These are phyloP conservation scores for Tortricodes alternella DNA, from an alignment of 2,888 invertebrate genomes.

Conservation along the genomic window DNA sequence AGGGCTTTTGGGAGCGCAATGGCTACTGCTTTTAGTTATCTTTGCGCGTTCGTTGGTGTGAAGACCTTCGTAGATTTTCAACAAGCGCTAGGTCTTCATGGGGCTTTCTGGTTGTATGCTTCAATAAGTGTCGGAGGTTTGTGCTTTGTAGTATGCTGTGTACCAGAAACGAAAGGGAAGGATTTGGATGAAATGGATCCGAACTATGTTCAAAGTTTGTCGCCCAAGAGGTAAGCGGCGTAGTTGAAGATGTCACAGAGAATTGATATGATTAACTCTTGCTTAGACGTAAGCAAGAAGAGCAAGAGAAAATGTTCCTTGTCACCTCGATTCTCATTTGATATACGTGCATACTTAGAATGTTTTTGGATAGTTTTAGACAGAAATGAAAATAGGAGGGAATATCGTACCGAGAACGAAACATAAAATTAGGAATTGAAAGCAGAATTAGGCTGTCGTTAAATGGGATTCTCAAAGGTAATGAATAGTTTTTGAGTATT, in stretches of 20 bases:
- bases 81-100: constrained; percentile 88
- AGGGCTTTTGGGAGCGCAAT: constrained; percentile 94
- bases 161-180: constrained; percentile 95
- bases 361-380: constrained; percentile 24
- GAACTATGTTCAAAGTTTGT: constrained; percentile 81
- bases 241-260: constrained; percentile 1
- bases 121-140: constrained; percentile 91
- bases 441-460: background rate
- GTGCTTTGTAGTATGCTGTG: constrained; percentile 92
- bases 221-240: constrained; percentile 67
- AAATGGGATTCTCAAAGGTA: background rate
- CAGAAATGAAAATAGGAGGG: constrained; percentile 5
- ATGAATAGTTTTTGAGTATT: constrained; percentile 4
- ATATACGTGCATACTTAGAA: constrained; percentile 14
- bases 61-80: constrained; percentile 94
- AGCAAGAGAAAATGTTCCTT: background rate
- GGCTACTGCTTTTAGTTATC: constrained; percentile 93
- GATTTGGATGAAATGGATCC: constrained; percentile 94
- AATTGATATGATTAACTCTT: background rate
- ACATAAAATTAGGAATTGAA: background rate
- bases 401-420: constrained; percentile 2
- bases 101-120: constrained; percentile 95
- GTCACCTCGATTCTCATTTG: background rate
- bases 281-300: background rate
- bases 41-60: constrained; percentile 93